Base-by-base conservation (phyloP, 2,113 vertebrate species). In the Callospermophilus lateralis region DNA sequence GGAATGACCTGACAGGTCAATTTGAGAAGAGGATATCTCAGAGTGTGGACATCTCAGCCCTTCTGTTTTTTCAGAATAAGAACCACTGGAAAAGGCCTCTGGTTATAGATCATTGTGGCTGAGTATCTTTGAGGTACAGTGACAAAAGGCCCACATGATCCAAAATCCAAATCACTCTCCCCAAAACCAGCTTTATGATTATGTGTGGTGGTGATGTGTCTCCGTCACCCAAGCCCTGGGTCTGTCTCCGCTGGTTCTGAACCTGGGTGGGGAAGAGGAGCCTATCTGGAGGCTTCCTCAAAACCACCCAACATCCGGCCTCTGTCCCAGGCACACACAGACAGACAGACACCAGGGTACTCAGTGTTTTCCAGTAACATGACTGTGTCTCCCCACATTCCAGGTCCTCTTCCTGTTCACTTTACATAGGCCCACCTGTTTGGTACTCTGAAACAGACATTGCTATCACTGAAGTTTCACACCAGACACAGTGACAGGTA, bases 161-260 rank as follows among this genome's bases (percentile, higher is more conserved):
- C 68, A 34, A 68, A 85, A 81, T 81, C 77, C 37, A 76, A 95
- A 5, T 28, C 61, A 63, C 8, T 51, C 79, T 96, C 37, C 13
- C 42, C 39, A 63, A 94, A 53, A 67, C 67, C 78, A 93, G 28
- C 39, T 85, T 93, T 55, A 51, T 45, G 48, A 95, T 24, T 22
- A 83, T 87, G 13, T 9, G 16, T 48, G 20, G 24, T 39, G 24
- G 84, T 39, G 45, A 45, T 45, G 32, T 70, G 58, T 73, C 67
- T 89, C 90, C 67, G 34, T 22, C 51, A 16, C 63, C 61, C 48
- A 37, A 81, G 22, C 80, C 11, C 39, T 63, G 12, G 6, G 2
- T 78, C 51, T 77, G 3, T 55, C 68, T 73, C 70, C 24, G 22
- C 24, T 76, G 28, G 39, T 93, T 72, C 84, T 77, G 58, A 65